Evolutionary conservation across 2,888 invertebrate genomes (phyloP).

Genomic region (Malacosoma neustria): DNA sequence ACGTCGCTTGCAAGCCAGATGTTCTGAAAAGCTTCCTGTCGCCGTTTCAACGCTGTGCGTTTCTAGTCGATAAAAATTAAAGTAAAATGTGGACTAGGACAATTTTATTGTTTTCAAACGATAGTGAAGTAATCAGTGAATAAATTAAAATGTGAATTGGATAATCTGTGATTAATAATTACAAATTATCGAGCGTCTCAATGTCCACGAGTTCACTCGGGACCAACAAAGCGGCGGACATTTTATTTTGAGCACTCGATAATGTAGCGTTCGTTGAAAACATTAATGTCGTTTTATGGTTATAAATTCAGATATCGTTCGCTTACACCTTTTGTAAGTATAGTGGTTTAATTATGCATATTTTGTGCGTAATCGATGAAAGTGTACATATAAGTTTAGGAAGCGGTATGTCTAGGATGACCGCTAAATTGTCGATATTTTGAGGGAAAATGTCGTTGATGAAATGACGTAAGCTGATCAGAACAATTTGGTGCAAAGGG

Average conservation of each 20-base stretch:
- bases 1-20: conserved; percentile 73
- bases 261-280: conserved; percentile 74
- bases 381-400: conserved; percentile 31
- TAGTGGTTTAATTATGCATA: conserved; percentile 30
- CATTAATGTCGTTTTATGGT: conserved; percentile 73
- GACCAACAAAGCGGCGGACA: conserved; percentile 76
- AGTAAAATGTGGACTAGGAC: conserved; percentile 64
- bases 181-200: conserved; percentile 66
- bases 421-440: conserved; percentile 60
- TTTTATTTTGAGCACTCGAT: conserved; percentile 76
- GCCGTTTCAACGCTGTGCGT: conserved; percentile 56
- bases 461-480: conserved; percentile 61
- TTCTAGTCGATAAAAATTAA: conserved; percentile 48
- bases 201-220: conserved; percentile 74
- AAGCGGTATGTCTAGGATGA: conserved; percentile 51
- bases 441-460: conserved; percentile 53
- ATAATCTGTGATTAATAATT: conserved; percentile 47
- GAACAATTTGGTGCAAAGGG: conserved; percentile 41
- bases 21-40: conserved; percentile 73
- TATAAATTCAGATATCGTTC: conserved; percentile 66
- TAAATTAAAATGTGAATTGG: conserved; percentile 54
- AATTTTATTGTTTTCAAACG: conserved; percentile 43
- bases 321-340: conserved; percentile 74
- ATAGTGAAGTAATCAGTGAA: conserved; percentile 55
- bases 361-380: conserved; percentile 31